Percentiles rank a stretch among this genome's conserved stretches.
These are phyloP conservation scores for Leguminivora glycinivorella DNA, from an alignment of 1,140 invertebrate genomes.

Conservation along the genomic window DNA sequence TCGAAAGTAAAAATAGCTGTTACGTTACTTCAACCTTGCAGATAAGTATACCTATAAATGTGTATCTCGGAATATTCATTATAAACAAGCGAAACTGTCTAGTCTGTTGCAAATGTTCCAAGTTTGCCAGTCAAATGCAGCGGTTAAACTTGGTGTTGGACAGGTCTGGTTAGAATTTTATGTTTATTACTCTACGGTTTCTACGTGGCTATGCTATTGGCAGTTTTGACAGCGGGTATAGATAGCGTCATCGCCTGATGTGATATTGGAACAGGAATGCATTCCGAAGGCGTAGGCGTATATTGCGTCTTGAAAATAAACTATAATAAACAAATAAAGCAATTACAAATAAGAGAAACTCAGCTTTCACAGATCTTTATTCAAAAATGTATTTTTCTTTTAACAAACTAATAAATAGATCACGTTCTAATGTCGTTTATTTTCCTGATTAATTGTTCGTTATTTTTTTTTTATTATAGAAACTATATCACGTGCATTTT, in stretches of 20 bases:
- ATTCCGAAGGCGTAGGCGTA: neutral
- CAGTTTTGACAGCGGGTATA: conserved; percentile 4
- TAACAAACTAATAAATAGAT: too few species aligned
- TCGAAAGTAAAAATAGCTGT: conserved; percentile 28
- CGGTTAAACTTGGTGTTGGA: conserved; percentile 6
- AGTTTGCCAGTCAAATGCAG: conserved; percentile 15
- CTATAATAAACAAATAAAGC: too few species aligned
- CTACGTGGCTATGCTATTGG: neutral
- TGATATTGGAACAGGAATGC: neutral
- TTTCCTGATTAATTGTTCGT: too few species aligned
- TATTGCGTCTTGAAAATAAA: neutral
- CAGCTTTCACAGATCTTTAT: neutral
- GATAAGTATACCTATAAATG: neutral
- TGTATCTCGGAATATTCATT: conserved; percentile 25
- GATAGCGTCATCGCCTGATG: neutral
- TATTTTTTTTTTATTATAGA: too few species aligned
- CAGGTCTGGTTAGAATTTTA: neutral
- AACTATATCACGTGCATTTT: neutral
- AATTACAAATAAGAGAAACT: neutral
- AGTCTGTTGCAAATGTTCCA: neutral
- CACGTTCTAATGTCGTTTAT: too few species aligned
- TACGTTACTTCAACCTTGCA: conserved; percentile 22
- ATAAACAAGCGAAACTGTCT: conserved; percentile 13
- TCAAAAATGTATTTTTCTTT: neutral
- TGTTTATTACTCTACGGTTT: neutral